phyloP scores from a whole-genome alignment of 2,888 invertebrate genomes.

The Muschampia plurimacula region DNA sequence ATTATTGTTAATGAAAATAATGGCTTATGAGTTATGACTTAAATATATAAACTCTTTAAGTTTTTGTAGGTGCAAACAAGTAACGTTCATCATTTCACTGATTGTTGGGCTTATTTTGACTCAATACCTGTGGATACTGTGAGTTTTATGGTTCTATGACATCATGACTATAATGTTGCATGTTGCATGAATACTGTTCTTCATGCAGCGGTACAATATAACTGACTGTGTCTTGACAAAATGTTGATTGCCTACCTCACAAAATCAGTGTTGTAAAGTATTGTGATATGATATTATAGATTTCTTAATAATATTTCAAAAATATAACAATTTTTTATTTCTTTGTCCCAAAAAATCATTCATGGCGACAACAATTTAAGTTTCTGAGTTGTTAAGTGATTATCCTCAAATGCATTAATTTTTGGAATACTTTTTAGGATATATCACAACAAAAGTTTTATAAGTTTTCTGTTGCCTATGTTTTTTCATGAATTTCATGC shows the following conservation, averaged over 20 bases:
- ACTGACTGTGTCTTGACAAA: not conserved
- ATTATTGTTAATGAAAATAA: too few species aligned
- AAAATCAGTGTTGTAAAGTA: not conserved
- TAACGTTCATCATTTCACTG: conserved; percentile 10
- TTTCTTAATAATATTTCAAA: too few species aligned
- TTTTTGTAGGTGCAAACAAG: conserved; percentile 17
- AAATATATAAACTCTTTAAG: too few species aligned
- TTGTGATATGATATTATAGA: too few species aligned
- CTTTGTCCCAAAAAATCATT: too few species aligned
- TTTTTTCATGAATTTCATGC: not conserved
- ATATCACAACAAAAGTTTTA: not conserved
- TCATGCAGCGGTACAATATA: not conserved
- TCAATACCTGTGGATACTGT: not conserved
- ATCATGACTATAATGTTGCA: conserved; percentile 13
- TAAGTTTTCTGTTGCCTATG: not conserved
- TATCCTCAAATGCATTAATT: too few species aligned
- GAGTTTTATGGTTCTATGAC: conserved; percentile 14
- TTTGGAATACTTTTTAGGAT: too few species aligned
- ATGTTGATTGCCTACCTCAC: not conserved
- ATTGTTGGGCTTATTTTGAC: conserved; percentile 12
- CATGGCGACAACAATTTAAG: too few species aligned
- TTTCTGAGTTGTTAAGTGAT: too few species aligned
- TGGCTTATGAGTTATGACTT: too few species aligned
- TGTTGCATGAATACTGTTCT: not conserved
- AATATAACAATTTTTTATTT: too few species aligned